A percentile compares a stretch with the other conserved stretches of the same genome.
Conservation (phyloP, 1,140 invertebrate species). For the Tribolium castaneum region DNA sequence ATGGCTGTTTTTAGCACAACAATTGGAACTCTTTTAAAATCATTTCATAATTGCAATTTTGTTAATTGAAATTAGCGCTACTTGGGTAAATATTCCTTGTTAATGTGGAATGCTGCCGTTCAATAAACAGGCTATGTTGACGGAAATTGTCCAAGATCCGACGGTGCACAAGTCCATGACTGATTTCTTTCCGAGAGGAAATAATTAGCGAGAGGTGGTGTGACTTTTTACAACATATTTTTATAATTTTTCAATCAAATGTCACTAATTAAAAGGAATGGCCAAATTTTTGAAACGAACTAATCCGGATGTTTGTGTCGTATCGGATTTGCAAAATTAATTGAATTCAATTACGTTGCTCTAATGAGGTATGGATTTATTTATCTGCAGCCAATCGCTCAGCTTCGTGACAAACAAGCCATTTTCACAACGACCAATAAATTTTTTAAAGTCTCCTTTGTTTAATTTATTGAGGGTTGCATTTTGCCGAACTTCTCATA, state of each 20-base stretch:
- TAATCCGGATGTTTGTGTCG: conserved; percentile 3
- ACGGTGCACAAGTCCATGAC: conserved; percentile 12
- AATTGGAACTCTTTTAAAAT: background rate
- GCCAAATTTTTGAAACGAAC: background rate
- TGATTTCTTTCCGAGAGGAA: background rate
- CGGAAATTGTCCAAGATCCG: conserved; percentile 30
- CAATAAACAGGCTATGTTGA: conserved; percentile 8
- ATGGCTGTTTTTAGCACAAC: background rate
- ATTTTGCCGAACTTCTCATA: background rate
- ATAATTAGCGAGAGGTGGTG: background rate
- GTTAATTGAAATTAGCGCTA: conserved; percentile 1
- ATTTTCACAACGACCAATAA: background rate
- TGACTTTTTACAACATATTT: background rate
- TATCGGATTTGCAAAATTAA: conserved; percentile 10
- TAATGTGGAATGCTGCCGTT: conserved; percentile 9
- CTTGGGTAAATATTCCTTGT: background rate
- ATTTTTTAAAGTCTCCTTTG: background rate
- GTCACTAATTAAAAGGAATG: background rate
- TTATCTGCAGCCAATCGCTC: background rate
- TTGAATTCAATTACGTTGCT: conserved; percentile 2
- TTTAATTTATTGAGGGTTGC: too few species aligned
- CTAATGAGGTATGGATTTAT: conserved; percentile 16
- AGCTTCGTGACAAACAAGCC: background rate
- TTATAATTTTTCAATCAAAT: background rate
- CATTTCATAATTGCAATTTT: background rate